These are phyloP conservation scores for Marcusenius ussheri DNA, from an alignment of 2,113 vertebrate genomes.

Conservation along the genomic window DNA sequence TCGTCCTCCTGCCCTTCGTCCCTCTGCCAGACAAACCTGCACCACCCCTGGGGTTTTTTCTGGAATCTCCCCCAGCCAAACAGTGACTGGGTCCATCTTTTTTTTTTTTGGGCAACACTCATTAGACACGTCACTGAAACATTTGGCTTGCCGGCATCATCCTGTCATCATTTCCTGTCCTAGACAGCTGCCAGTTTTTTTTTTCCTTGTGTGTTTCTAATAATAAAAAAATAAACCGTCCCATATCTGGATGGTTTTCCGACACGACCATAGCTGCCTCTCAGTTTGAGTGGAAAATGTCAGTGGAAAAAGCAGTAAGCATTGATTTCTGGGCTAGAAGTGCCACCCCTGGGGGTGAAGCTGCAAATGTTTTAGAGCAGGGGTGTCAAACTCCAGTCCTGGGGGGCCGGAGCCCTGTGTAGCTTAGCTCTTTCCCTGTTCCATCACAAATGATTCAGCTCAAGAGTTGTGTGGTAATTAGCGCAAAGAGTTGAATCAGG, in stretches of 20 bases:
- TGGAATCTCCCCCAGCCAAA: background rate
- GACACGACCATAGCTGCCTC: background rate
- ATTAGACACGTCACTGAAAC: background rate
- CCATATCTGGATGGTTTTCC: background rate
- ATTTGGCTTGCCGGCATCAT: background rate
- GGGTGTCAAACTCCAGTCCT: too few relatives aligned
- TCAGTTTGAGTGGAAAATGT: background rate
- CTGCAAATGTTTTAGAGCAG: background rate
- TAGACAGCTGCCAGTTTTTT: background rate
- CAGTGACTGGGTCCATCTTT: background rate
- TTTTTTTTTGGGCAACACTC: background rate
- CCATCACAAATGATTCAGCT: too few relatives aligned
- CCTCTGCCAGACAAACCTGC: background rate
- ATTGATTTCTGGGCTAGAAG: background rate
- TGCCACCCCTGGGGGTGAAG: background rate
- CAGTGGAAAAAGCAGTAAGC: background rate
- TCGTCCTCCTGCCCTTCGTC: background rate
- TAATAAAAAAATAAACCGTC: background rate
- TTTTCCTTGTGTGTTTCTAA: background rate
- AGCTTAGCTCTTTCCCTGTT: too few relatives aligned
- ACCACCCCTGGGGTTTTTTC: background rate
- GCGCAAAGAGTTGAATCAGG: too few relatives aligned
- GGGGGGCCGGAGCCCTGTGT: too few relatives aligned
- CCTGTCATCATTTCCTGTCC: background rate
- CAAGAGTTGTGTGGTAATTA: too few relatives aligned